phyloP scores from a whole-genome alignment of 2,113 vertebrate genomes.

The Archilochus colubris region DNA sequence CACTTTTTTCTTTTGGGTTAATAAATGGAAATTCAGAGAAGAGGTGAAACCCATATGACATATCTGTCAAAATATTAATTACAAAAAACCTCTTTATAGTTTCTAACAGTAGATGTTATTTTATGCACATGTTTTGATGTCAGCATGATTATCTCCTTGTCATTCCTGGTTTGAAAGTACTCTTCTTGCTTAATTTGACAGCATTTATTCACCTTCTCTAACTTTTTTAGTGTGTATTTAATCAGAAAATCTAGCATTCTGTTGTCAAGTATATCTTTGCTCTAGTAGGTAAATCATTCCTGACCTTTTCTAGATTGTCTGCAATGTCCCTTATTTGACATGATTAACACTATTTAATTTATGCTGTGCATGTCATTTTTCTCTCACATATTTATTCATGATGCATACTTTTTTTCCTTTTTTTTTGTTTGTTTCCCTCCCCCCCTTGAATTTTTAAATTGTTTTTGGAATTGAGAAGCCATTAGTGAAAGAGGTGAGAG shows the following conservation, averaged over 20 bases:
- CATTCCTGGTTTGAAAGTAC: not conserved
- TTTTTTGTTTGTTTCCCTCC: not conserved
- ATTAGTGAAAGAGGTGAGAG: not conserved
- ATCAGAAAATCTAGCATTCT: not conserved
- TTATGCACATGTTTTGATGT: constrained; percentile 47
- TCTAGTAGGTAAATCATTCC: not conserved
- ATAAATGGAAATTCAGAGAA: constrained; percentile 32
- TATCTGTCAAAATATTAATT: constrained; percentile 61
- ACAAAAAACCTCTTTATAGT: constrained; percentile 42
- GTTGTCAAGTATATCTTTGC: not conserved
- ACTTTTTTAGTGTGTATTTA: not conserved
- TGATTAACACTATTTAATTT: not conserved
- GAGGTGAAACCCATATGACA: constrained; percentile 34
- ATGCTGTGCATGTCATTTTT: not conserved
- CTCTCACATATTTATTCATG: not conserved
- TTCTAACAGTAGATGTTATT: constrained; percentile 23
- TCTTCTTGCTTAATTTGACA: constrained; percentile 23
- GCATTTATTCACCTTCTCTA: constrained; percentile 4
- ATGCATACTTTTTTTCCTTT: rapidly evolving
- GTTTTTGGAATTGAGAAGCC: not conserved
- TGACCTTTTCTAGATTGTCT: constrained; percentile 6
- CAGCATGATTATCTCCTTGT: constrained; percentile 30
- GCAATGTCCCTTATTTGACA: not conserved
- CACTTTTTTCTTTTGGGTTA: not conserved
- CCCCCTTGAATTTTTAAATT: not conserved